Evolutionary conservation across 1,140 invertebrate species (phyloP), one percentile per base, ranked within the genome.

Genomic region (Cotesia vestalis): DNA sequence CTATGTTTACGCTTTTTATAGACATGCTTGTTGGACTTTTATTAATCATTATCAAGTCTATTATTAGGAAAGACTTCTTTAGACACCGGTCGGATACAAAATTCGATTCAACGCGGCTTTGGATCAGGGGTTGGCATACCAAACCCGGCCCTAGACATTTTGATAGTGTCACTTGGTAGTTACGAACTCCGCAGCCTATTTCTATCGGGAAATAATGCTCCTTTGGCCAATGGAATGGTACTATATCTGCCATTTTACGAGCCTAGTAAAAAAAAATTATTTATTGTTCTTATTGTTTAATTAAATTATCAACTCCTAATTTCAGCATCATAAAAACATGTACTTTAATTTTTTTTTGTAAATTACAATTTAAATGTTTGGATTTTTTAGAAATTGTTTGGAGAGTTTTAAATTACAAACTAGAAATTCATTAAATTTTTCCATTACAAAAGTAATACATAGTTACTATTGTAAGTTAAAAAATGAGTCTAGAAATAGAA

Each of bases 171-270:
- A 55, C 66, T 35, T 55, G n/a, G 36, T 67, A 67, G 8, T 35
- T 35, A 34, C 53, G 66, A 4, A 55, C 17, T 53, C 66, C 66
- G 53, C 66, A 67, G 4, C 40, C 52, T 4, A 67, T 53, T 40
- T 67, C 40, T 9, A 12, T 1, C 3, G 12, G 8, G 4, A 52
- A 67, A 12, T 20, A n/a, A 14, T 67, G 66, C 2, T 67, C 4
- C 4, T 34, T 2, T 3, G 46, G 51, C 27, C 46, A 67, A 11
- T 53, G 9, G 11, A 67, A 55, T 17, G 66, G 66, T 8, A 52
- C 27, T 8, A n/a, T 27, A 0, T 67, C 20, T 4, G 12, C 8
- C 14, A 14, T 4, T 4, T 67, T n/a, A n/a, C 51, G 40, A n/a
- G 36, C 51, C 66, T 67, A 12, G 8, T 3, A 2, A 64, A 51